phyloP scores from a whole-genome alignment of 1,140 invertebrate species.

The Gryon sp. region DNA sequence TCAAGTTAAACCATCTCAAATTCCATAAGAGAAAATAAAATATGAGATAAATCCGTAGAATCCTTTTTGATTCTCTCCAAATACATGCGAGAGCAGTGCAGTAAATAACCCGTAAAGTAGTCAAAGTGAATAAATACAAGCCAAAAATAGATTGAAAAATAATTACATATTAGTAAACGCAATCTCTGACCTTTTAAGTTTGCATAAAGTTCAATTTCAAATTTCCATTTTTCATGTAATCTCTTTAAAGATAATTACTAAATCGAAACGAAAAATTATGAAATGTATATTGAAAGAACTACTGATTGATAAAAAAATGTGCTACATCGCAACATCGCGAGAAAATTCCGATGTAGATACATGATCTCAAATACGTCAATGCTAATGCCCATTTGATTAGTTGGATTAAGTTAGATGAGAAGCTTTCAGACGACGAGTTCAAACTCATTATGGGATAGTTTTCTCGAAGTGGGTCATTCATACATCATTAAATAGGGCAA shows the following conservation, averaged over 20 bases:
- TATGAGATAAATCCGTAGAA: constrained; percentile 32
- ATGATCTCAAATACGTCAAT: constrained; percentile 46
- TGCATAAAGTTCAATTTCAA: too few relatives aligned
- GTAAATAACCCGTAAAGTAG: constrained; percentile 26
- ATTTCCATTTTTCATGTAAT: too few relatives aligned
- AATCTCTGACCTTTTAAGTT: too few relatives aligned
- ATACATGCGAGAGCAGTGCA: constrained; percentile 5
- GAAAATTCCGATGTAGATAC: constrained; percentile 9
- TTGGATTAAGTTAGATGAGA: constrained; percentile 51
- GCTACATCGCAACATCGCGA: constrained; percentile 12
- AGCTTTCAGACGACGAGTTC: constrained; percentile 46
- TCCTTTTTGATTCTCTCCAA: constrained; percentile 25
- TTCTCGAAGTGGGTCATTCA: constrained; percentile 55
- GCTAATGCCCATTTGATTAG: constrained; percentile 57
- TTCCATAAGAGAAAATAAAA: constrained; percentile 37
- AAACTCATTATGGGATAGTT: constrained; percentile 55
- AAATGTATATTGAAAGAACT: too few relatives aligned
- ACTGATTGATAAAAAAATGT: background rate
- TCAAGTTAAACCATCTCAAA: constrained; percentile 37
- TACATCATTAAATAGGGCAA: constrained; percentile 54
- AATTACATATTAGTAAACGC: background rate
- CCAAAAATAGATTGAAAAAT: background rate
- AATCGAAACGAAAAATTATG: too few relatives aligned
- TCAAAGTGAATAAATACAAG: constrained; percentile 6
- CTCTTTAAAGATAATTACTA: too few relatives aligned